Conservation (phyloP, 2,797 vertebrate genomes). For the Kryptolebias ocellatus region DNA sequence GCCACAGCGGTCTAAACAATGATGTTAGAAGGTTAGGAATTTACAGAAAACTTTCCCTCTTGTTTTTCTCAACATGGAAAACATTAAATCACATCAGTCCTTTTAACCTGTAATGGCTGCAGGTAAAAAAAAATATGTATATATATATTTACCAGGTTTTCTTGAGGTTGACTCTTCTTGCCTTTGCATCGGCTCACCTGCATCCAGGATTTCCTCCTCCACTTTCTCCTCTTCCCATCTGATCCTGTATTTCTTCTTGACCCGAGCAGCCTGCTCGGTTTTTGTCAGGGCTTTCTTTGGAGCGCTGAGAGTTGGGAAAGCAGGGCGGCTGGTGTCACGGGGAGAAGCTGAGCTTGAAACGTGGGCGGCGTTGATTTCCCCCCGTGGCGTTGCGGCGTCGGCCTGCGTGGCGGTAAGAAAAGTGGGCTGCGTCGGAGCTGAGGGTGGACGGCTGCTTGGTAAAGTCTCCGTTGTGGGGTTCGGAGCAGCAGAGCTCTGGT, state of each 20-base stretch:
- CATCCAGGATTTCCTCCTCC: constrained; percentile 12
- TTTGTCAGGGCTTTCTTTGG: constrained; percentile 21
- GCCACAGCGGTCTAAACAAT: background rate
- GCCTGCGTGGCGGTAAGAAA: constrained; percentile 34
- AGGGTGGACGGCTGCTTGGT: constrained; percentile 21
- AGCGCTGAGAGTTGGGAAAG: constrained; percentile 33
- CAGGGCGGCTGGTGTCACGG: constrained; percentile 13
- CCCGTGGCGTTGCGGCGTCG: constrained; percentile 23
- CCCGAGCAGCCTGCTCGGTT: constrained; percentile 14
- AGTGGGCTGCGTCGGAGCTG: constrained; percentile 12
- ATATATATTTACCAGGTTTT: constrained; percentile 62
- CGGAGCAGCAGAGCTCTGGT: constrained; percentile 5
- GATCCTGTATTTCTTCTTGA: constrained; percentile 71
- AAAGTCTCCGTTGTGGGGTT: constrained; percentile 14
- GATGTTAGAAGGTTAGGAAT: background rate
- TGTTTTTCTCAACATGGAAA: constrained; percentile 1
- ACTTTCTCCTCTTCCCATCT: constrained; percentile 71
- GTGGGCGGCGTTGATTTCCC: constrained; percentile 12
- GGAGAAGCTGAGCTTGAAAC: constrained; percentile 18
- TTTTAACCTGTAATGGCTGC: background rate
- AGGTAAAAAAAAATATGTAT: background rate
- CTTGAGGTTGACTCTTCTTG: constrained; percentile 42
- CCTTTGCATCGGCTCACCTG: constrained; percentile 55
- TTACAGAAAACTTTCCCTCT: constrained; percentile 1
- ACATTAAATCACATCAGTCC: background rate